phyloP scores from a whole-genome alignment of 37 sponge, comb jelly and placozoan species.

The Geodia barretti region DNA sequence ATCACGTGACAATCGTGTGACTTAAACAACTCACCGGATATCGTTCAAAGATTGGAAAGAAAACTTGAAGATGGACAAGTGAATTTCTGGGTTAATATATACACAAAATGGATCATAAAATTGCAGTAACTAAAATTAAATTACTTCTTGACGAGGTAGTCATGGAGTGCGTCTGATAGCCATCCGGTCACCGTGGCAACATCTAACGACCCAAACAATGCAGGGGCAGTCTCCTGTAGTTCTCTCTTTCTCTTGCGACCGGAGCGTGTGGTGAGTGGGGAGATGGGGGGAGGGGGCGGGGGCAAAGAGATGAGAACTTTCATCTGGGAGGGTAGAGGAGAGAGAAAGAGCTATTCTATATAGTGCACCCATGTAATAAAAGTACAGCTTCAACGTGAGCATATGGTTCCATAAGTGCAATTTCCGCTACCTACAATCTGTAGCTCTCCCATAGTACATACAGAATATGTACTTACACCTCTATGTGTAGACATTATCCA shows the following conservation, averaged over 20 bases:
- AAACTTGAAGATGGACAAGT: constrained; percentile 28
- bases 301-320: neutral
- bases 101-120: too few relatives aligned
- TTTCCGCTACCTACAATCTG: too few relatives aligned
- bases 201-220: constrained; percentile 14
- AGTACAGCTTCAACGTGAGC: too few relatives aligned
- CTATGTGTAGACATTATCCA: too few relatives aligned
- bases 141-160: constrained; percentile 44
- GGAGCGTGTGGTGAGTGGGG: constrained; percentile 56
- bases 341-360: neutral
- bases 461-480: too few relatives aligned
- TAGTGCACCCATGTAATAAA: too few relatives aligned
- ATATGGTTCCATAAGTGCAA: too few relatives aligned
- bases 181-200: constrained; percentile 55
- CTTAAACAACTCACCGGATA: constrained; percentile 31
- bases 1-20: neutral
- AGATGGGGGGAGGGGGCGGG: constrained; percentile 23
- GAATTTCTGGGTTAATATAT: constrained; percentile 66
- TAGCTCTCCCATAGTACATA: too few relatives aligned
- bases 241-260: constrained; percentile 43
- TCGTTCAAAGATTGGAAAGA: constrained; percentile 38
- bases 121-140: too few relatives aligned
- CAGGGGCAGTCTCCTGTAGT: neutral
- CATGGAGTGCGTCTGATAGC: constrained; percentile 33
- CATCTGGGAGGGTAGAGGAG: neutral